Conservation (phyloP, 1,140 invertebrate species). For the Phymorhynchus buccinoides region DNA sequence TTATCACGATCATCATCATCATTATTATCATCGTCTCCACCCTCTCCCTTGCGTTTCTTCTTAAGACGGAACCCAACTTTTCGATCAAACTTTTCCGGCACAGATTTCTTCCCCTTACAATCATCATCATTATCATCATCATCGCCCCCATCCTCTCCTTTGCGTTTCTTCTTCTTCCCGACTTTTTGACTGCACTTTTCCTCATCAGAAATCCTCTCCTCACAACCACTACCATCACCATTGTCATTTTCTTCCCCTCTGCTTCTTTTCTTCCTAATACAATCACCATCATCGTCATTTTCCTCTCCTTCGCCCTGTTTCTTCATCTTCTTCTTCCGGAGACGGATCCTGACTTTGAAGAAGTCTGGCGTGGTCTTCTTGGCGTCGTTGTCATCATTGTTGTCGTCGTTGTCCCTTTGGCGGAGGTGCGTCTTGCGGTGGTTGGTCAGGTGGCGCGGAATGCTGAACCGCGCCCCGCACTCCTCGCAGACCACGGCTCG, state of each 20-base stretch:
- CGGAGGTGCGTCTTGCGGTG: conserved; percentile 18
- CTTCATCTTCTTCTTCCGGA: conserved; percentile 21
- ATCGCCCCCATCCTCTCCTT: neutral
- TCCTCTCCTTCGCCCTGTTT: neutral
- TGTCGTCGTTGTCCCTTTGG: neutral
- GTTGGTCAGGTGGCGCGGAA: conserved; percentile 18
- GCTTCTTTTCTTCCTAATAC: too few species aligned
- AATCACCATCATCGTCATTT: too few species aligned
- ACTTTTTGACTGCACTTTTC: too few species aligned
- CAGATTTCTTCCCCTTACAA: too few species aligned
- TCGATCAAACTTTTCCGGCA: too few species aligned
- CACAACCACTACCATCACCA: too few species aligned
- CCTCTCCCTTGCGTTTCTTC: conserved; percentile 9
- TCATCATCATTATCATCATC: neutral
- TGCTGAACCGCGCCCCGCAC: conserved; percentile 20
- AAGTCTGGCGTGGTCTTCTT: neutral
- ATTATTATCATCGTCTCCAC: neutral
- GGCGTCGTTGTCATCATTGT: neutral
- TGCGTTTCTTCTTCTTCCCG: conserved; percentile 1
- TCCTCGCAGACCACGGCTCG: conserved; percentile 14
- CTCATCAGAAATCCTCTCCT: too few species aligned
- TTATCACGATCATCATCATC: too few species aligned
- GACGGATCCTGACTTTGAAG: neutral
- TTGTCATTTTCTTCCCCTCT: too few species aligned
- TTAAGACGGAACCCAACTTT: too few species aligned